Conservation (phyloP, 1,140 invertebrate genomes). For the Leptinotarsa defecta region DNA sequence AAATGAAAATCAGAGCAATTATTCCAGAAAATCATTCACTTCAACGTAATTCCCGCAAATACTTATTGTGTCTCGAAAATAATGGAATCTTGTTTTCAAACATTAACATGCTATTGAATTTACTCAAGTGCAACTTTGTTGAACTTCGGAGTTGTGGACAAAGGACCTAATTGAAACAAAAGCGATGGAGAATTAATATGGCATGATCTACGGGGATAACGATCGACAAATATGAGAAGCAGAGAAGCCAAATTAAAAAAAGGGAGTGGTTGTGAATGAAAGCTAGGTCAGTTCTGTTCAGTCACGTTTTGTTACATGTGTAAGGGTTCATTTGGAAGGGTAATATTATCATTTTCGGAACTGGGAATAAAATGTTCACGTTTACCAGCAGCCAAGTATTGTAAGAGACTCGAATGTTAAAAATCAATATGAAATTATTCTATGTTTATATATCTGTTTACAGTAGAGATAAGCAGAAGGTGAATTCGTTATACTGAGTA, state of each 20-base stretch:
- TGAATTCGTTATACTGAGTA: too few species aligned
- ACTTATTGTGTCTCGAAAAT: neutral
- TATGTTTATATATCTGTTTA: too few species aligned
- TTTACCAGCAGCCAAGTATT: too few species aligned
- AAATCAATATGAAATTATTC: too few species aligned
- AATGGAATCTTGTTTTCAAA: slow-evolving; percentile 5
- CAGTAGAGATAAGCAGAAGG: too few species aligned
- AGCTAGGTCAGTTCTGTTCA: neutral
- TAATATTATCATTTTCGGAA: too few species aligned
- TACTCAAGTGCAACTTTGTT: slow-evolving; percentile 17
- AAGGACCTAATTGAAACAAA: slow-evolving; percentile 22
- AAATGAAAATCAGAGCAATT: too few species aligned
- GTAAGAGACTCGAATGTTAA: too few species aligned
- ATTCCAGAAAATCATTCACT: neutral
- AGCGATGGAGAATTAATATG: slow-evolving; percentile 14
- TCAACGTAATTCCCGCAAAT: neutral
- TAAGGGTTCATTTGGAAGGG: neutral
- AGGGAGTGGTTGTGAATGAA: neutral
- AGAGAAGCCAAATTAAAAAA: neutral
- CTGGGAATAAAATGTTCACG: too few species aligned
- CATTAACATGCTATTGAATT: slow-evolving; percentile 22
- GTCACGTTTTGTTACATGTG: slow-evolving; percentile 2
- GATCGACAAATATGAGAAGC: slow-evolving; percentile 9
- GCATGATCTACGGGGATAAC: slow-evolving; percentile 5
- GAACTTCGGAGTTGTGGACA: slow-evolving; percentile 3